phyloP scores from a whole-genome alignment of 64 coral and sea anemone genomes.

The Cladopsammia gracilis region DNA sequence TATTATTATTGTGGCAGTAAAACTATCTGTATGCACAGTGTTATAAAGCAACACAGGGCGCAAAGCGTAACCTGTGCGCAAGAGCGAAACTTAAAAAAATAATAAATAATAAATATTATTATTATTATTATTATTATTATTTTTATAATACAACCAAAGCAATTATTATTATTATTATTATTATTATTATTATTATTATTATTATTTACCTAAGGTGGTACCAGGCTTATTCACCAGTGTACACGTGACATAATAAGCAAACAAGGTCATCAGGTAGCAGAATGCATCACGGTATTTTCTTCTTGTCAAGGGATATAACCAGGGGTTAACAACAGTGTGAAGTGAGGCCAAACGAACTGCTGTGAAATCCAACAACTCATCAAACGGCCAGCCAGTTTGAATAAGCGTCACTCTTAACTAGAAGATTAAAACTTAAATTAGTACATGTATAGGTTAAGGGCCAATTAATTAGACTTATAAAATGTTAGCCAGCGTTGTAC shows the following conservation, averaged over 20 bases:
- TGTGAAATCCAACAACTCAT: conserved; percentile 85
- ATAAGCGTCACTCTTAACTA: conserved; percentile 89
- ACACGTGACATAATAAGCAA: conserved; percentile 73
- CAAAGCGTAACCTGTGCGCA: too few species aligned
- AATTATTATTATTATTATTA: too few species aligned
- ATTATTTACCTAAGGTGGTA: conserved; percentile 71
- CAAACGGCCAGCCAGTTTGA: conserved; percentile 81
- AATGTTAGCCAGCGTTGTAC: too few species aligned
- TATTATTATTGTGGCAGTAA: too few species aligned
- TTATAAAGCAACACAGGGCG: too few species aligned
- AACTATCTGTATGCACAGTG: too few species aligned
- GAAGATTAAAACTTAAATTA: neutral
- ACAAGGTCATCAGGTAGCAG: conserved; percentile 82
- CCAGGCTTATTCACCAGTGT: conserved; percentile 73
- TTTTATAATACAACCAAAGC: too few species aligned
- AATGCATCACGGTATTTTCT: conserved; percentile 96
- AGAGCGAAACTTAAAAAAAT: too few species aligned
- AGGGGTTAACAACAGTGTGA: conserved; percentile 88
- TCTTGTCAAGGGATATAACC: conserved; percentile 86
- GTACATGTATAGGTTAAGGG: neutral
- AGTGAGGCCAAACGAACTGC: conserved; percentile 77
- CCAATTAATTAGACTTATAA: too few species aligned
- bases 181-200: too few species aligned
- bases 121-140: too few species aligned
- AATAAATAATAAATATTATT: too few species aligned